Conservation (phyloP, 2,888 invertebrate species). For the Phalangium opilio region DNA sequence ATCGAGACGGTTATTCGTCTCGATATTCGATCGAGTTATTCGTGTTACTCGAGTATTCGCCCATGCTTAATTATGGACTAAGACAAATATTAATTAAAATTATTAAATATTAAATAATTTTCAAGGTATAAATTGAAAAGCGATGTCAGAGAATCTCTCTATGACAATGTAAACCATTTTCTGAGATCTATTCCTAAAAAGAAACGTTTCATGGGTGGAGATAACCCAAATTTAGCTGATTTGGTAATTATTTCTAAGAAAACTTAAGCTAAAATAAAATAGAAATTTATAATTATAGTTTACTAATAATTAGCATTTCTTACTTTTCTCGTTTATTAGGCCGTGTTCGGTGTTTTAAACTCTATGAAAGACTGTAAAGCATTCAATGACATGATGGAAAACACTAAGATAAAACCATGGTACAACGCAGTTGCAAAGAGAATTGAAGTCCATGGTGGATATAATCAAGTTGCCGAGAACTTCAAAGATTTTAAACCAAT, state of each 20-base stretch:
- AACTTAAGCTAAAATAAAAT: no score
- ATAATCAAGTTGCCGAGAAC: no score
- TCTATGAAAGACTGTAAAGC: slow-evolving; percentile 87
- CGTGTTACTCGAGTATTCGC: no score
- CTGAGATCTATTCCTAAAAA: slow-evolving; percentile 45
- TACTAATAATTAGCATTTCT: background rate
- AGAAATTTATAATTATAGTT: no score
- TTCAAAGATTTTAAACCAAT: no score
- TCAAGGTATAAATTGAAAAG: slow-evolving; percentile 63
- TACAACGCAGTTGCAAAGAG: slow-evolving; percentile 33
- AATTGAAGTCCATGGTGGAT: no score
- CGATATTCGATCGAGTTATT: no score
- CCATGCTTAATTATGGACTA: no score
- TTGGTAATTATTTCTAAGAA: slow-evolving; percentile 35
- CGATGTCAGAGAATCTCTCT: slow-evolving; percentile 75
- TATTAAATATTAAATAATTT: slow-evolving; percentile 15
- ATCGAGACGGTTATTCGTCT: no score
- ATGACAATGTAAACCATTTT: slow-evolving; percentile 75
- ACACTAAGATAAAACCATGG: slow-evolving; percentile 60
- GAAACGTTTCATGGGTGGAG: slow-evolving; percentile 69
- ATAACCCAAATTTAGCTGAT: slow-evolving; percentile 75
- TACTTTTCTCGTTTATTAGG: slow-evolving; percentile 28
- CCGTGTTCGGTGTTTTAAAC: slow-evolving; percentile 74
- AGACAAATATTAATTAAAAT: slow-evolving; percentile 4
- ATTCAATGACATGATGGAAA: slow-evolving; percentile 57